Conservation (phyloP, 2,113 vertebrate species). For the Cyprinodon brontotheroides region DNA sequence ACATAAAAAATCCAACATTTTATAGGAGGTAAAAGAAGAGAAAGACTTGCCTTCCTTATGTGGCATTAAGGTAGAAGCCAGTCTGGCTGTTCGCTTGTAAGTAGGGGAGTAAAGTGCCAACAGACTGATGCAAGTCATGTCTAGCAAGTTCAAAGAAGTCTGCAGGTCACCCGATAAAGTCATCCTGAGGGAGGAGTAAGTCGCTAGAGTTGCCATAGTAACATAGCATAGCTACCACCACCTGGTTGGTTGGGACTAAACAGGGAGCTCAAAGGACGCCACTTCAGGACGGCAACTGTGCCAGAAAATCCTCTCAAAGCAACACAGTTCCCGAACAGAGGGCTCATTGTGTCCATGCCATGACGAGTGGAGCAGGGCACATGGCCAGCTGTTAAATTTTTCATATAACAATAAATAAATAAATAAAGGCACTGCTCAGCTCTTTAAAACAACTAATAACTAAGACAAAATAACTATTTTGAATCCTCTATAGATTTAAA, state of each 20-base stretch:
- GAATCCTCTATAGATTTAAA: conserved; percentile 3
- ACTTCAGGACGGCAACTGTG: conserved; percentile 56
- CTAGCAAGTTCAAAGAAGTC: conserved; percentile 33
- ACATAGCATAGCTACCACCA: conserved; percentile 60
- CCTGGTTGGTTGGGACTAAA: conserved; percentile 59
- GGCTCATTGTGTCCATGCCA: conserved; percentile 38
- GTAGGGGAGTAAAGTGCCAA: conserved; percentile 42
- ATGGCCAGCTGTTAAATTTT: conserved; percentile 61
- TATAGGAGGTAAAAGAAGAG: too few relatives aligned
- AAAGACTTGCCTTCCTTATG: too few relatives aligned
- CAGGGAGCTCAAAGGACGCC: conserved; percentile 34
- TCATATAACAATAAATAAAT: conserved; percentile 37
- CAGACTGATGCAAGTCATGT: conserved; percentile 39
- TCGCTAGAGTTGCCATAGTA: conserved; percentile 52
- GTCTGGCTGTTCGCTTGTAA: background rate
- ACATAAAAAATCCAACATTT: too few relatives aligned
- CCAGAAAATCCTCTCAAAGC: conserved; percentile 46
- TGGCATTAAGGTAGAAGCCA: too few relatives aligned
- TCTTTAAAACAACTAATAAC: conserved; percentile 4
- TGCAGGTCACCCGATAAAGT: conserved; percentile 68
- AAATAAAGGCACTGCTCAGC: conserved; percentile 21
- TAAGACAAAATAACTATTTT: conserved; percentile 19
- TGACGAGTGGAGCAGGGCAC: conserved; percentile 13
- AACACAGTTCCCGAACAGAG: conserved; percentile 49
- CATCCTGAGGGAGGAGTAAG: conserved; percentile 56